Evolutionary conservation across 64 coral and sea anemone species (phyloP).

Genomic region (Porites australiensis): DNA sequence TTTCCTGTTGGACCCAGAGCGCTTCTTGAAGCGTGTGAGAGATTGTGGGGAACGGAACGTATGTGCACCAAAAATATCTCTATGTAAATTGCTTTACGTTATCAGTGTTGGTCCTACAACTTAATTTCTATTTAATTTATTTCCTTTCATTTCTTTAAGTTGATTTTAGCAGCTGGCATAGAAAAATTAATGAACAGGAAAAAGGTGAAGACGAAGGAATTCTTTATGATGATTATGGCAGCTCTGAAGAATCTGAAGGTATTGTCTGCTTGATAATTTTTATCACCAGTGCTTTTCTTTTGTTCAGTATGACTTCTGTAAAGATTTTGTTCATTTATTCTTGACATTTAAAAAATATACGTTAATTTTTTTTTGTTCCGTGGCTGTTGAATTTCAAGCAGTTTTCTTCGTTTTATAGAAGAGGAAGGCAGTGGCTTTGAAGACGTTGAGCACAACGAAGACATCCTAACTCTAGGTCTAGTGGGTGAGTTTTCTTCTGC

Average conservation of each 20-base stretch:
- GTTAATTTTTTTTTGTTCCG: too few relatives aligned
- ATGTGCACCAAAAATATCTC: neutral
- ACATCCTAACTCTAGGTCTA: slow-evolving; percentile 82
- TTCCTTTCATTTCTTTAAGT: slow-evolving; percentile 74
- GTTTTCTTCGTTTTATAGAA: slow-evolving; percentile 39
- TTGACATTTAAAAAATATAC: too few relatives aligned
- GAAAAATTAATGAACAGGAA: slow-evolving; percentile 78
- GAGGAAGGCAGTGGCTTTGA: slow-evolving; percentile 77
- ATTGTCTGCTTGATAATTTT: neutral
- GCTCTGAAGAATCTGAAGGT: slow-evolving; percentile 96
- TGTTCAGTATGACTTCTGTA: too few relatives aligned
- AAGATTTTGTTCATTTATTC: too few relatives aligned
- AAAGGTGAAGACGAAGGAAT: slow-evolving; percentile 87
- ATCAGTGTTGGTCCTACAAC: too few relatives aligned
- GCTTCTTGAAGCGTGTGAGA: slow-evolving; percentile 79
- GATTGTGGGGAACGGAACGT: slow-evolving; percentile 82
- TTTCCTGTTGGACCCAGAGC: slow-evolving; percentile 89
- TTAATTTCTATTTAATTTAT: too few relatives aligned
- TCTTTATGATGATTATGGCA: slow-evolving; percentile 79
- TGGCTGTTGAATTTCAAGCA: neutral
- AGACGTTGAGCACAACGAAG: slow-evolving; percentile 83
- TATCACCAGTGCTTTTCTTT: neutral
- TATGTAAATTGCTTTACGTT: too few relatives aligned
- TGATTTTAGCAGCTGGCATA: slow-evolving; percentile 84
- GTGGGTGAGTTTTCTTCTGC: slow-evolving; percentile 48